Evolutionary conservation across 2,797 vertebrate genomes (phyloP), one percentile per base, ranked within the genome.

Genomic region (Notolabrus celidotus): DNA sequence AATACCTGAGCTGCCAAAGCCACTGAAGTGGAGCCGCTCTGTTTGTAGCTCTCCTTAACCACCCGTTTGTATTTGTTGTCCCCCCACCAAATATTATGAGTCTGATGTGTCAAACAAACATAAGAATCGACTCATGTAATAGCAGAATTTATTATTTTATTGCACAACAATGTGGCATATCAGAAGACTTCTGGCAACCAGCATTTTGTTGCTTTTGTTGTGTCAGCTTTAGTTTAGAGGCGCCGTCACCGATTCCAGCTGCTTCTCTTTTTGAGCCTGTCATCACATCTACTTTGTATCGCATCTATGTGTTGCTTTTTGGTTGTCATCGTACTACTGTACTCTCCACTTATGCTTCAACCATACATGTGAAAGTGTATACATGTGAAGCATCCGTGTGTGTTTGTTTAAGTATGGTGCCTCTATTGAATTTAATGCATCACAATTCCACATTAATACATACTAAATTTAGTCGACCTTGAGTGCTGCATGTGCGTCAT

Each of bases 251-350:
- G 95, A 95, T 95, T 95, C 95, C 94, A 93, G 96, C 95, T 96
- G 95, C 96, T 96, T 96, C 95, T 95, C 94, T 95, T 92, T 91
- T 95, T 95, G 90, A 97, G 87, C 95, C 95, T 95, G 94, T 97
- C 96, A 95, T 95, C 96, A 97, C 96, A 95, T 96, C 95, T 95
- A 96, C 95, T 96, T 94, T 95, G 89, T 91, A 91, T 94, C 95
- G 96, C 96, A 95, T 95, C 95, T 91, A 68, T 88, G 89, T 92
- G 89, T 92, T 95, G 96, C 96, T 95, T 96, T 96, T 96, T 94
- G 96, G 95, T 95, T 95, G 95, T 96, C 95, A 94, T 95, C 86
- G 86, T 92, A 94, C 95, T 92, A 95, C 94, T 95, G 95, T 91
- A 88, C 75, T 89, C 80, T 88, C 95, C 95, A 96, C 95, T 87